These are phyloP conservation scores for Synergus umbraculus DNA, from an alignment of 2,888 invertebrate genomes.

Conservation along the genomic window DNA sequence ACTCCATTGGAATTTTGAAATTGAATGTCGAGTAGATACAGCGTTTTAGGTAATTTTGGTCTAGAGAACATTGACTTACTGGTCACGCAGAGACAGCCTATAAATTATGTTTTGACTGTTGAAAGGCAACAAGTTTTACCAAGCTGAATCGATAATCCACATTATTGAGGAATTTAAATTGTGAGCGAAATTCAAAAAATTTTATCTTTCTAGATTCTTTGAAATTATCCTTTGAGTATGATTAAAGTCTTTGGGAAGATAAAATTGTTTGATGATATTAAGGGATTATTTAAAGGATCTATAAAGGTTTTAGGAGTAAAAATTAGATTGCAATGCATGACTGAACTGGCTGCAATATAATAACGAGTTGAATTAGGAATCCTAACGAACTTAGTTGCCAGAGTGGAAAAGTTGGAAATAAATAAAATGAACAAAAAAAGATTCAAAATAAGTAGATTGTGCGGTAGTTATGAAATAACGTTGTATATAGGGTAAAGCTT, in stretches of 20 bases:
- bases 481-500: constrained; percentile 36
- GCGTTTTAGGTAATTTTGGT: constrained; percentile 24
- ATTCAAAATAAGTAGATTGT: constrained; percentile 56
- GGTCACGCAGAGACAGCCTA: constrained; percentile 16
- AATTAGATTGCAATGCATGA: constrained; percentile 22
- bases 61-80: not conserved
- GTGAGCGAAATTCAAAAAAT: constrained; percentile 6
- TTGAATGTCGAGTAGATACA: constrained; percentile 21
- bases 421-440: constrained; percentile 54
- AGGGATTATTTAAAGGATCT: not conserved
- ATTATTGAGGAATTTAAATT: constrained; percentile 18
- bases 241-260: not conserved
- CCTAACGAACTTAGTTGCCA: constrained; percentile 32
- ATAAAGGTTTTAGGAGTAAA: constrained; percentile 16
- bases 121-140: constrained; percentile 23
- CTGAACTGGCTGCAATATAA: constrained; percentile 27
- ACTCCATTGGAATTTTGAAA: constrained; percentile 45
- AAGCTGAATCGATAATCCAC: constrained; percentile 1
- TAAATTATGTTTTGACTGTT: constrained; percentile 1
- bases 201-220: constrained; percentile 24
- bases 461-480: constrained; percentile 42
- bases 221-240: not conserved
- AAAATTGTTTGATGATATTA: not conserved
- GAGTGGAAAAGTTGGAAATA: constrained; percentile 39
- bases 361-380: constrained; percentile 27